Evolutionary conservation across 2,797 vertebrate genomes (phyloP).

Genomic region (Anniella stebbinsi): DNA sequence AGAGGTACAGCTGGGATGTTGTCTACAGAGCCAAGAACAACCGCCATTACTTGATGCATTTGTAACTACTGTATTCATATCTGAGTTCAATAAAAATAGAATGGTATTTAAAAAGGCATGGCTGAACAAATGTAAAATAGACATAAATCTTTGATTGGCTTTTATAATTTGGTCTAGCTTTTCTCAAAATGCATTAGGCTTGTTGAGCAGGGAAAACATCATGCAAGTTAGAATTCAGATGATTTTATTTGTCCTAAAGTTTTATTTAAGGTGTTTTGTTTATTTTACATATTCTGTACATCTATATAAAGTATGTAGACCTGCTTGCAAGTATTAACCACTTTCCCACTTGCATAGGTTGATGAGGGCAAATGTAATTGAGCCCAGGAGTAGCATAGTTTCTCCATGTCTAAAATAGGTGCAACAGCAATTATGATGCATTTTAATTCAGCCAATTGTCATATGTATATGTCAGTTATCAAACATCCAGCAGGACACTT

Average conservation of each 20-base stretch:
- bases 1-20: not conserved
- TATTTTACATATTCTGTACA: not conserved
- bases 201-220: not conserved
- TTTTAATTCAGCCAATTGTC: not conserved
- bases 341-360: not conserved
- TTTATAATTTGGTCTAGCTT: constrained; percentile 1
- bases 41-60: not conserved
- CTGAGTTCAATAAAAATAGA: not conserved
- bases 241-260: not conserved
- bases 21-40: not conserved
- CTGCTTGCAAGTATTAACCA: not conserved
- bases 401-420: not conserved
- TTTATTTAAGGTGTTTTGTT: not conserved
- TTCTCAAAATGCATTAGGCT: constrained; percentile 14
- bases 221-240: not conserved
- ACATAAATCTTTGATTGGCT: too few relatives aligned
- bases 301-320: not conserved
- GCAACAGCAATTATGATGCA: not conserved
- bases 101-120: not conserved
- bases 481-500: not conserved
- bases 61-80: not conserved
- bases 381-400: not conserved
- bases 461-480: not conserved
- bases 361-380: not conserved
- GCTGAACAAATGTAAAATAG: not conserved